Evolutionary conservation across 2,888 invertebrate genomes (phyloP).

Genomic region (Alcis repandata): DNA sequence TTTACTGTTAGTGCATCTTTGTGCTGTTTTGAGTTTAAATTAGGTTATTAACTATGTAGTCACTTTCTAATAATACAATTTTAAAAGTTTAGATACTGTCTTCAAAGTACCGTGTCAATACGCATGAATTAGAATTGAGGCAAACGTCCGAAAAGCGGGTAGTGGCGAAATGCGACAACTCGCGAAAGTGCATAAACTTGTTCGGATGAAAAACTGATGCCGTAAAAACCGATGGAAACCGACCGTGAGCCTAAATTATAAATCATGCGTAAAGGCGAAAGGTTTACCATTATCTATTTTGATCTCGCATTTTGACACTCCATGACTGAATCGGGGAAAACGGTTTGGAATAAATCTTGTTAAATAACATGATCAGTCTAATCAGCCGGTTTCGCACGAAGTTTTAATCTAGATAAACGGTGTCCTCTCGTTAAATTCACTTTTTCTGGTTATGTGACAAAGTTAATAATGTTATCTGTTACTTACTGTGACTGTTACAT

Average conservation of each 20-base stretch:
- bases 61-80: no score
- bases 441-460: no score
- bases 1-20: no score
- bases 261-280: slow-evolving; percentile 30
- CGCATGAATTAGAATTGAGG: slow-evolving; percentile 80
- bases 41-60: no score
- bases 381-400: not conserved
- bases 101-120: slow-evolving; percentile 40
- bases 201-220: slow-evolving; percentile 39
- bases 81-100: slow-evolving; percentile 3
- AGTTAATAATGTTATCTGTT: no score
- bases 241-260: slow-evolving; percentile 29
- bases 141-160: slow-evolving; percentile 59
- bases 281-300: slow-evolving; percentile 26
- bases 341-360: not conserved
- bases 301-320: slow-evolving; percentile 22
- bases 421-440: no score
- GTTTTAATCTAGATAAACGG: not conserved
- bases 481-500: no score
- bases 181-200: slow-evolving; percentile 42
- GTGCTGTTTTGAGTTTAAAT: no score
- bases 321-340: slow-evolving; percentile 16
- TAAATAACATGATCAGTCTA: not conserved
- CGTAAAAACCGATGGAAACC: slow-evolving; percentile 31
- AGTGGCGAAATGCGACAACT: slow-evolving; percentile 38